These are phyloP conservation scores for Saxidomus purpurata DNA, from an alignment of 1,140 invertebrate species.

Conservation along the genomic window DNA sequence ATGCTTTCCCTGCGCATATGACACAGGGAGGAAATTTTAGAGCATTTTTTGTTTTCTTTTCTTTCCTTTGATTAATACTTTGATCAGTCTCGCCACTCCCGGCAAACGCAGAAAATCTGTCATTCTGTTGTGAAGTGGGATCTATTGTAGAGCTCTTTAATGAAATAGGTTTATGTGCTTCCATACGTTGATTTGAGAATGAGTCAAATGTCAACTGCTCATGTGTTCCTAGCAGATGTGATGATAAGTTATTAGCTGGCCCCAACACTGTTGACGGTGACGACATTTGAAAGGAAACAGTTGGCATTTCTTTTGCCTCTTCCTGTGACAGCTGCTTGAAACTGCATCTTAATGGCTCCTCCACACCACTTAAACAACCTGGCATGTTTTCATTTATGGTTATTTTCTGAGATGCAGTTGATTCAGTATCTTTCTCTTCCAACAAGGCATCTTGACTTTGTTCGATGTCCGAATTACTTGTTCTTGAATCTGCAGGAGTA, in stretches of 20 bases:
- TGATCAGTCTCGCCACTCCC: too few species aligned
- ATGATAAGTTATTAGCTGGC: neutral
- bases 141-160: neutral
- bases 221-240: too few species aligned
- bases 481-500: neutral
- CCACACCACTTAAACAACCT: neutral
- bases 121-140: neutral
- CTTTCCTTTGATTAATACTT: neutral
- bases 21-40: conserved; percentile 81
- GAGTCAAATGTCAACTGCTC: too few species aligned
- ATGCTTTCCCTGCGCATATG: conserved; percentile 86
- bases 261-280: neutral
- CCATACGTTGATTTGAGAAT: neutral
- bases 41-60: neutral
- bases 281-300: neutral
- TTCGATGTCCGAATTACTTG: neutral
- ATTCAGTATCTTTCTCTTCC: neutral
- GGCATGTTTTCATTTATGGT: neutral
- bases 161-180: neutral
- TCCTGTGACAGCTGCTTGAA: too few species aligned
- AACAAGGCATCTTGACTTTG: neutral
- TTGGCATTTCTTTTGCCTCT: neutral
- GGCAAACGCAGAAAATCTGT: neutral
- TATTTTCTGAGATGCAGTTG: neutral
- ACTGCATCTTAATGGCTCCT: neutral